Evolutionary conservation across 2,888 invertebrate species (phyloP).

Genomic region (Nematopogon swammerdamellus): DNA sequence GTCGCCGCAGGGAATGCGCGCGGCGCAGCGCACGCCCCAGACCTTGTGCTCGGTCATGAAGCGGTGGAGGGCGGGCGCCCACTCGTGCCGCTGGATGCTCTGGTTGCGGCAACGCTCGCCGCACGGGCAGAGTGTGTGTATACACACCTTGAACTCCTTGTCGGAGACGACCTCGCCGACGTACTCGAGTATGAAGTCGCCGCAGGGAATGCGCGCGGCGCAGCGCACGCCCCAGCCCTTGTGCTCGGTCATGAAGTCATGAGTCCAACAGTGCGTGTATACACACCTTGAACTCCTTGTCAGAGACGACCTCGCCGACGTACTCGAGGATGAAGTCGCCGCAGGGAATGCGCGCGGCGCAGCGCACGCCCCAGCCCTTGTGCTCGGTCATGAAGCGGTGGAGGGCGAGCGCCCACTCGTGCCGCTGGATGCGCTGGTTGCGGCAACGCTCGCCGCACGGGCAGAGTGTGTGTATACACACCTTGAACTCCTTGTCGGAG

Average conservation of each 20-base stretch:
- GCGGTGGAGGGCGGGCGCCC: slow-evolving; percentile 82
- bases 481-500: slow-evolving; percentile 90
- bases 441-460: no score
- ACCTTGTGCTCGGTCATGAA: slow-evolving; percentile 93
- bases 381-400: slow-evolving; percentile 90
- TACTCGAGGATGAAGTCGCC: slow-evolving; percentile 95
- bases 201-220: slow-evolving; percentile 70
- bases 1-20: slow-evolving; percentile 74
- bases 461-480: no score
- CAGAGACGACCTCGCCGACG: slow-evolving; percentile 96
- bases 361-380: slow-evolving; percentile 92
- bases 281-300: no score
- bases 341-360: slow-evolving; percentile 70
- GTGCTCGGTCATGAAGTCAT: slow-evolving; percentile 85
- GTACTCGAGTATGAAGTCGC: slow-evolving; percentile 93
- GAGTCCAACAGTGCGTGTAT: no score
- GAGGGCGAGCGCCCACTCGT: slow-evolving; percentile 80
- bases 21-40: slow-evolving; percentile 87
- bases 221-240: slow-evolving; percentile 95
- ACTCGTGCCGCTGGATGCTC: slow-evolving; percentile 25
- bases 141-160: slow-evolving; percentile 82
- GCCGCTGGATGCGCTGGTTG: no score
- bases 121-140: no score
- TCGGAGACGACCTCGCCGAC: slow-evolving; percentile 97
- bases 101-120: no score